Evolutionary conservation across 2,888 invertebrate genomes (phyloP), one percentile per base, ranked within the genome.

Genomic region (Rotaria socialis): DNA sequence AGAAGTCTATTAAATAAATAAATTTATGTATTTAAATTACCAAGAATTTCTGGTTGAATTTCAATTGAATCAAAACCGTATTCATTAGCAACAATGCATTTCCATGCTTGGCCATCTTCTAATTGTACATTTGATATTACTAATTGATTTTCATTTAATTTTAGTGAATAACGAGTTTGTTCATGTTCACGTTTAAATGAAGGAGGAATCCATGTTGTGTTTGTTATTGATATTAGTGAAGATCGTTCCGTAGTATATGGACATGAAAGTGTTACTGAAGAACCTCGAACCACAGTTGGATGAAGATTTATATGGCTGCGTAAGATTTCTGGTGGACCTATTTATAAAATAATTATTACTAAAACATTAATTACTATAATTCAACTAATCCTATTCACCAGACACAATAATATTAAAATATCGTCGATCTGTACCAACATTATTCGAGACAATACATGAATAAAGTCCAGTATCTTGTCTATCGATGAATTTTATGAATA

Each of bases 391-490:
- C 35, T 27, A 35, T 67, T 88, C 85, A 91, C 90, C 89, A 52
- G 89, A 89, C 80, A 91, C 89, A 86, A 89, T 89, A 1, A 91
- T 88, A 14, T 89, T 90, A 88, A 93, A 93, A 75, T 92, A 91
- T 87, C 92, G 92, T 10, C 91, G 89, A 22, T 89, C 90, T 43
- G 91, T 92, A 7, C 94, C 93, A 89, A 92, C 93, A 84, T 91
- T 89, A 89, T 94, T 94, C 84, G 89, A 90, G 1, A 93, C 93
- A 14, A 91, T 89, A 88, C 94, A 94, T 4, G 91, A 92, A 89
- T 93, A 94, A 56, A 92, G 91, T 0, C 94, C 94, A 84, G 93
- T 92, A 89, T 94, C 93, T 75, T 88, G 88, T 80, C 89, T 89
- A 87, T 90, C 89, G 14, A 90, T 89, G 27, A 24, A 50, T 24